These are phyloP conservation scores for Clostera curtula DNA, from an alignment of 2,888 invertebrate species.

Conservation along the genomic window DNA sequence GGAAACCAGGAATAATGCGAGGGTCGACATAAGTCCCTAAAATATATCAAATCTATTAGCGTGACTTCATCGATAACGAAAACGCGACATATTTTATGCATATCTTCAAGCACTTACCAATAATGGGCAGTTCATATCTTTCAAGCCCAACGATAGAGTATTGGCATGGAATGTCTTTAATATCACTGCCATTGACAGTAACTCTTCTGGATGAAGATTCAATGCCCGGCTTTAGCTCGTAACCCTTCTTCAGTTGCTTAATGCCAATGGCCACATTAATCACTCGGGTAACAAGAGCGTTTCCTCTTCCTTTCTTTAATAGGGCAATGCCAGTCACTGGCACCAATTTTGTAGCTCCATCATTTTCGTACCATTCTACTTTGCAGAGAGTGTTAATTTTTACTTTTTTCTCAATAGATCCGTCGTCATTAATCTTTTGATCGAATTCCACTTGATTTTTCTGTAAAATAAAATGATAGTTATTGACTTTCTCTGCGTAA, in stretches of 20 bases:
- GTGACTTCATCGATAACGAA: not conserved
- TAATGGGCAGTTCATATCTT: constrained; percentile 80
- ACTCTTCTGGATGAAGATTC: constrained; percentile 77
- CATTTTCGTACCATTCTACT: constrained; percentile 80
- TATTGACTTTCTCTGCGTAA: not conserved
- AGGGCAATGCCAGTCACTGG: constrained; percentile 76
- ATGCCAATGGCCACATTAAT: constrained; percentile 75
- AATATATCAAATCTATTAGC: constrained; percentile 5
- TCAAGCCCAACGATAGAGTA: constrained; percentile 80
- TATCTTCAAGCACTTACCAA: constrained; percentile 71
- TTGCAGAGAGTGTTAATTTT: constrained; percentile 78
- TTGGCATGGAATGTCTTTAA: constrained; percentile 79
- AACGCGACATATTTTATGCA: not conserved
- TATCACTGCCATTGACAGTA: constrained; percentile 75
- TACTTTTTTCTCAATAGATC: constrained; percentile 76
- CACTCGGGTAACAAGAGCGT: constrained; percentile 71
- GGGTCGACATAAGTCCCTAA: constrained; percentile 83
- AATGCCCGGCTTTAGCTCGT: constrained; percentile 78
- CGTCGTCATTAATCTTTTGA: constrained; percentile 56
- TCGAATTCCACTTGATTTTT: constrained; percentile 66
- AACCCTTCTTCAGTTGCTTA: constrained; percentile 71
- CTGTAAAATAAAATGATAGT: constrained; percentile 31
- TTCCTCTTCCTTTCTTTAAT: constrained; percentile 65
- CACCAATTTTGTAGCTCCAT: constrained; percentile 74
- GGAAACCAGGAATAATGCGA: constrained; percentile 82